Evolutionary conservation across 1,140 invertebrate genomes (phyloP), one percentile per base, ranked within the genome.

Genomic region (Steinernema khuongi): DNA sequence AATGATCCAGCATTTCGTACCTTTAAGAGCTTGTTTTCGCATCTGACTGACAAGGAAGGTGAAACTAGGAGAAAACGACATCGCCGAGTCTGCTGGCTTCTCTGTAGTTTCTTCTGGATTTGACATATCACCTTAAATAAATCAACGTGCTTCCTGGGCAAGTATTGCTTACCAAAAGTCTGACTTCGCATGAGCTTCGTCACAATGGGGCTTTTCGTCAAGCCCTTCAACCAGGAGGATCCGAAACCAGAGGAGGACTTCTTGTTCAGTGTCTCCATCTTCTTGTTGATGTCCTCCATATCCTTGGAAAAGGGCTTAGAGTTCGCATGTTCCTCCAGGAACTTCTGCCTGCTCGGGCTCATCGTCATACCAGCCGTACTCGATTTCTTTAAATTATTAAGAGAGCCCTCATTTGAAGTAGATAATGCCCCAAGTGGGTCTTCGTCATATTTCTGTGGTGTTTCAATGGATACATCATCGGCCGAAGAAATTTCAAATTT

Each of bases 281-380:
- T 71, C 67, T 79, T 74, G 19, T 19, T 69, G 29, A 69, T 28
- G 1, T 60, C 36, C n/a, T 44, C 68, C 1, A 72, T 44, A 33
- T 81, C 81, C 28, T 60, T 79, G 14, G 81, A 68, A 67, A 78
- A 79, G 22, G 81, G 81, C 11, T 44, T 67, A n/a, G n/a, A n/a
- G 14, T 68, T 71, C 14, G 77, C 76, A 75, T 83, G 81, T 17
- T 83, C 77, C 11, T 72, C 43, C 29, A 82, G 73, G 60, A 81
- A 83, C 36, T 80, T 80, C 31, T 81, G 73, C 33, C 81, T 60
- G 31, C 80, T 82, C 14, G 81, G 81, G 68, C 80, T 84, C 77
- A 82, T 80, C 31, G 77, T 77, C 4, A 73, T 69, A 22, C 44
- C 29, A 32, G 73, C n/a, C 50, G 19, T 2, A 22, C 26, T 60